These are phyloP conservation scores for Drosophila rhopaloa DNA, from an alignment of 1,140 invertebrate species.

Conservation along the genomic window DNA sequence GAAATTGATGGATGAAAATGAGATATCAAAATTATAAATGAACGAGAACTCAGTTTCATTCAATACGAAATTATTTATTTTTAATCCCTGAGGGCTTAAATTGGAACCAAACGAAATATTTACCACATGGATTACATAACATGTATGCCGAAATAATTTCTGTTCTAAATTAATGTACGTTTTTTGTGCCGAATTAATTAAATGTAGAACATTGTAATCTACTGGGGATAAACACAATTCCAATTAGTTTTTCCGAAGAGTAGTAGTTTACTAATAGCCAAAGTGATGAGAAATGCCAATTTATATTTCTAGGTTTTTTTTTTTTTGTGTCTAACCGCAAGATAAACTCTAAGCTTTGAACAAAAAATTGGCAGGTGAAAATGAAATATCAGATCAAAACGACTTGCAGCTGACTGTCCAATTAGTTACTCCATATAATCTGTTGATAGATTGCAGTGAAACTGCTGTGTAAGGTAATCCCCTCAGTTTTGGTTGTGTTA, in stretches of 20 bases:
- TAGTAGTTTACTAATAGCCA: not conserved
- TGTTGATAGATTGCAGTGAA: not conserved
- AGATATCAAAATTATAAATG: slow-evolving; percentile 1
- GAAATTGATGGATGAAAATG: not conserved
- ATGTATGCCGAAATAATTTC: not conserved
- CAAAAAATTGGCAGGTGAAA: not conserved
- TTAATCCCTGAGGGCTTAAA: not conserved
- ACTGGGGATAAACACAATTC: not conserved
- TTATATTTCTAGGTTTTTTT: no score
- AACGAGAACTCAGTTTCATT: not conserved
- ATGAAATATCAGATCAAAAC: not conserved
- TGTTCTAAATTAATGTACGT: not conserved
- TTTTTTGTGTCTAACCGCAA: no score
- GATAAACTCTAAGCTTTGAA: no score
- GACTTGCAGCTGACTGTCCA: slow-evolving; percentile 12
- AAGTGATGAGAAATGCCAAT: no score
- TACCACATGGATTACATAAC: not conserved
- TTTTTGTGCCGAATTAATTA: not conserved
- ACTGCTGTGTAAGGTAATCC: slow-evolving; percentile 17
- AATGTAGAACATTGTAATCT: not conserved
- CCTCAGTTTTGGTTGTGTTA: not conserved
- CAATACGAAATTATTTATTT: not conserved
- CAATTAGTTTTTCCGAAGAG: not conserved
- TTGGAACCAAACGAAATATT: not conserved
- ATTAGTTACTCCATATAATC: slow-evolving; percentile 12